A percentile compares a stretch with the other conserved stretches of the same genome.
These are phyloP conservation scores for Megalops atlanticus DNA, from an alignment of 2,113 vertebrate genomes.

Conservation along the genomic window DNA sequence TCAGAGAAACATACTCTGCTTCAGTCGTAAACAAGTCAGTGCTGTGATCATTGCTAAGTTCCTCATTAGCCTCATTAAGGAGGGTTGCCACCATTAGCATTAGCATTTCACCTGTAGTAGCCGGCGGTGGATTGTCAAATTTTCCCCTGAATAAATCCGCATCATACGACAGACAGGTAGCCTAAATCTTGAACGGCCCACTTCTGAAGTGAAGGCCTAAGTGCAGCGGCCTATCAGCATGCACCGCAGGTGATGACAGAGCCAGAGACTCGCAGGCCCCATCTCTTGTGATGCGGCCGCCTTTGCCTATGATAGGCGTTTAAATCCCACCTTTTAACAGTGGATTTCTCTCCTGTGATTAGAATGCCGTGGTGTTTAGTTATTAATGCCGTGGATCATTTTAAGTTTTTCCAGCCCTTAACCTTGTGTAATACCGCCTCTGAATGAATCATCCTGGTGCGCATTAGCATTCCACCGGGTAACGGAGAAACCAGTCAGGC, in stretches of 20 bases:
- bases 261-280: slow-evolving; percentile 55
- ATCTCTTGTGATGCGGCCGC: slow-evolving; percentile 53
- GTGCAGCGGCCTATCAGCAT: background rate
- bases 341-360: slow-evolving; percentile 58
- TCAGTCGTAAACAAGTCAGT: no score
- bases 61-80: no score
- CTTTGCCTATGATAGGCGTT: slow-evolving; percentile 50
- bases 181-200: no score
- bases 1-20: no score
- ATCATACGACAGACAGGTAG: no score
- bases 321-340: slow-evolving; percentile 62
- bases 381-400: slow-evolving; percentile 58
- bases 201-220: background rate
- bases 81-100: no score
- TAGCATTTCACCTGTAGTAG: no score
- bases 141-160: no score
- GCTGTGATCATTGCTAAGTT: no score
- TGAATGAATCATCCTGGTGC: slow-evolving; percentile 44
- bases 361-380: slow-evolving; percentile 60
- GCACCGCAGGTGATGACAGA: background rate
- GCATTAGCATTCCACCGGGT: slow-evolving; percentile 44
- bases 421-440: slow-evolving; percentile 58
- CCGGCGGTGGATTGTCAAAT: no score
- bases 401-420: slow-evolving; percentile 39
- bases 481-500: slow-evolving; percentile 28